Conservation (phyloP, 2,888 invertebrate genomes). For the Drosophila lutescens region DNA sequence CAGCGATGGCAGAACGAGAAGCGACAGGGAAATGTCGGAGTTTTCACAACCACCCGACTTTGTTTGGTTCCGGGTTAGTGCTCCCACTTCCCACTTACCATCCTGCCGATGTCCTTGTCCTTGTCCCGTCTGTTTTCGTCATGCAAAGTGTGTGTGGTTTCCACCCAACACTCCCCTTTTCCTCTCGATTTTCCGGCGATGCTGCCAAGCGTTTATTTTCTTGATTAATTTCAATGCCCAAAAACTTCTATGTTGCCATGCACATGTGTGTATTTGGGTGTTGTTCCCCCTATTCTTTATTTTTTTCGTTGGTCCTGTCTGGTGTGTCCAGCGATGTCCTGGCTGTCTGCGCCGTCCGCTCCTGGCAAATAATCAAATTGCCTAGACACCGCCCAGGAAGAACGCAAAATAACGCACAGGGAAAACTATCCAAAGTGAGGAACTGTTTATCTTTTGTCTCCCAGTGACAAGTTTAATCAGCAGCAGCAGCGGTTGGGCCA, state of each 20-base stretch:
- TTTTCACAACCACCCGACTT: constrained; percentile 37
- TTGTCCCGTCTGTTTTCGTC: constrained; percentile 56
- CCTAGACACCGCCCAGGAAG: constrained; percentile 61
- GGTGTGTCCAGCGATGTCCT: constrained; percentile 19
- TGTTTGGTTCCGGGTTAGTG: constrained; percentile 42
- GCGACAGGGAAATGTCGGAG: constrained; percentile 41
- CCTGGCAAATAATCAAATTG: constrained; percentile 77
- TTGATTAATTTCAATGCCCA: constrained; percentile 76
- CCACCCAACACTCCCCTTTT: constrained; percentile 12
- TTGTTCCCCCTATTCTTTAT: constrained; percentile 17
- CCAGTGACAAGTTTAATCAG: constrained; percentile 77
- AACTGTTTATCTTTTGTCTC: constrained; percentile 78
- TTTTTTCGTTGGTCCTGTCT: constrained; percentile 25
- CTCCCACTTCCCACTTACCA: neutral
- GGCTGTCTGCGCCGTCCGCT: constrained; percentile 66
- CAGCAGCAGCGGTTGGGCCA: constrained; percentile 25
- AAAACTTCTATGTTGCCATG: constrained; percentile 63
- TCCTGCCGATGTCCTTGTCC: constrained; percentile 33
- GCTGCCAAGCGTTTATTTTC: constrained; percentile 78
- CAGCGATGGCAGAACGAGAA: constrained; percentile 28
- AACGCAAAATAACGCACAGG: constrained; percentile 24
- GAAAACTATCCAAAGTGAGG: constrained; percentile 50
- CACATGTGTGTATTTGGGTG: constrained; percentile 24
- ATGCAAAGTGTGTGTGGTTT: constrained; percentile 64
- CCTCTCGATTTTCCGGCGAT: constrained; percentile 46